These are phyloP conservation scores for Diacarnus erythraeanus DNA, from an alignment of 37 sponge, comb jelly and placozoan species.

Conservation along the genomic window DNA sequence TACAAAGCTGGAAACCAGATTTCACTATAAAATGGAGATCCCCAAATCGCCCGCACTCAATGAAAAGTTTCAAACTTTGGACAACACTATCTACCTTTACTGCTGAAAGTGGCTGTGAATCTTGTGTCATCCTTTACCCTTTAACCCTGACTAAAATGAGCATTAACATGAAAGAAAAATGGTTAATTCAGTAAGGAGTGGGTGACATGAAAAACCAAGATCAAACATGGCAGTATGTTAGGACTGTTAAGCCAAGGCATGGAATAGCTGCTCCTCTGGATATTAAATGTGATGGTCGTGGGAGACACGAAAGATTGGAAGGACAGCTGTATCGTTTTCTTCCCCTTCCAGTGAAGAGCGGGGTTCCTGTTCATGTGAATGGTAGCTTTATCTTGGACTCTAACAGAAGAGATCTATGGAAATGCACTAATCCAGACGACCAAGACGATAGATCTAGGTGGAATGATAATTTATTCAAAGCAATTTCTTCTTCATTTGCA, in stretches of 20 bases:
- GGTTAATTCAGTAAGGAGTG: slow-evolving; percentile 68
- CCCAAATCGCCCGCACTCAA: background rate
- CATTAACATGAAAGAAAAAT: slow-evolving; percentile 28
- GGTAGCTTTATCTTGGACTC: slow-evolving; percentile 72
- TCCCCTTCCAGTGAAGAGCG: slow-evolving; percentile 54
- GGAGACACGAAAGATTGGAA: background rate
- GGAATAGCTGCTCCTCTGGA: slow-evolving; percentile 60
- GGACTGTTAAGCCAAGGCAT: slow-evolving; percentile 50
- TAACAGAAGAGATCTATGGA: slow-evolving; percentile 60
- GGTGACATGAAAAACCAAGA: slow-evolving; percentile 37
- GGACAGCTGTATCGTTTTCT: slow-evolving; percentile 72
- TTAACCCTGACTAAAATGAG: slow-evolving; percentile 7
- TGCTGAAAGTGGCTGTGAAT: background rate
- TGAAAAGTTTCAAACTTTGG: background rate
- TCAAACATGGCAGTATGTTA: slow-evolving; percentile 25
- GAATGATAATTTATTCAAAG: slow-evolving; percentile 58
- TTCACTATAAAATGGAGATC: slow-evolving; percentile 1
- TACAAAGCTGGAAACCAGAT: background rate
- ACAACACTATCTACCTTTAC: slow-evolving; percentile 2
- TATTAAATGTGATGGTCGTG: background rate
- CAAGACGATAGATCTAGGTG: slow-evolving; percentile 39
- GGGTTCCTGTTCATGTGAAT: slow-evolving; percentile 74
- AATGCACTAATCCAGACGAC: slow-evolving; percentile 19
- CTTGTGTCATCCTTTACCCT: slow-evolving; percentile 15
- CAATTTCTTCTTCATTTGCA: slow-evolving; percentile 68